Evolutionary conservation across 2,113 vertebrate genomes (phyloP).

Genomic region (Hypanus sabinus): DNA sequence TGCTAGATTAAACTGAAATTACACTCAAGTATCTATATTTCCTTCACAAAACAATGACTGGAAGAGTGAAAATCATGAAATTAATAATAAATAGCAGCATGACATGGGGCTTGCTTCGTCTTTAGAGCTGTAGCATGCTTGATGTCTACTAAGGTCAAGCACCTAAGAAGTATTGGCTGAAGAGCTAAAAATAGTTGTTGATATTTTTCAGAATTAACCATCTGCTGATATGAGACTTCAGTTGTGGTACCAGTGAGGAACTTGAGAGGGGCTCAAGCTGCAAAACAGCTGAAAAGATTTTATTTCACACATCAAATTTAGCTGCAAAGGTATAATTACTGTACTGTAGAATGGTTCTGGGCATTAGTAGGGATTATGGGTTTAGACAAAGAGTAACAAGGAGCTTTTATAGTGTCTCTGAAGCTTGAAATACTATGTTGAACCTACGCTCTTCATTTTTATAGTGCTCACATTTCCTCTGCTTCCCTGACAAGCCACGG

Average conservation of each 20-base stretch:
- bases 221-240: not conserved
- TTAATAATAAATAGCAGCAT: conserved; percentile 18
- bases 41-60: not conserved
- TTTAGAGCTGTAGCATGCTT: not conserved
- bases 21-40: not conserved
- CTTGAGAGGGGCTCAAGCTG: not conserved
- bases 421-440: not conserved
- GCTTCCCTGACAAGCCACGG: not conserved
- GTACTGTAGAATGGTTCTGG: not conserved
- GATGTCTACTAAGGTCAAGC: not conserved
- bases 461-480: not conserved
- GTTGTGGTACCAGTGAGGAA: not conserved
- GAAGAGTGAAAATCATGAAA: not conserved
- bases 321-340: not conserved
- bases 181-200: not conserved
- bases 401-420: not conserved
- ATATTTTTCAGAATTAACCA: conserved; percentile 25
- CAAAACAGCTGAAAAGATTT: conserved; percentile 35
- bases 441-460: not conserved
- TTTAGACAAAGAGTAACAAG: not conserved
- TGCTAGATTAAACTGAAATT: not conserved
- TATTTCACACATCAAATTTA: conserved; percentile 24
- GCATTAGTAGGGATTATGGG: not conserved
- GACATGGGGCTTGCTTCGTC: not conserved
- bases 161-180: not conserved